phyloP scores from a whole-genome alignment of 2,113 vertebrate genomes.

The Corydoras sp. region DNA sequence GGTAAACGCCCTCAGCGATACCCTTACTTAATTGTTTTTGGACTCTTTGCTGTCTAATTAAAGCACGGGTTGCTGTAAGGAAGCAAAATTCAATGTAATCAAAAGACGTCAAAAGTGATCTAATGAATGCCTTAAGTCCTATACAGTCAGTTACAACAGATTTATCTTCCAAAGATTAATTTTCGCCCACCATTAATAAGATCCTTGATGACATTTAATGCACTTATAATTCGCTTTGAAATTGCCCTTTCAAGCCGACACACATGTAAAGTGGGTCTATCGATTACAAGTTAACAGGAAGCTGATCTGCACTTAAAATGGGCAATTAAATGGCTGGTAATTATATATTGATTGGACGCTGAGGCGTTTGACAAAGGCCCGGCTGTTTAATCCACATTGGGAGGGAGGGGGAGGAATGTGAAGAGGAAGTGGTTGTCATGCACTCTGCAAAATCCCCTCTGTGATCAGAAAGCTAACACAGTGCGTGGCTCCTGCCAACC shows the following conservation, averaged over 20 bases:
- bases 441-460: conserved; percentile 26
- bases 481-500: conserved; percentile 4
- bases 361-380: conserved; percentile 41
- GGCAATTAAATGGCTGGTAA: conserved; percentile 49
- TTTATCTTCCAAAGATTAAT: conserved; percentile 30
- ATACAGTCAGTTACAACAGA: conserved; percentile 27
- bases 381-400: conserved; percentile 36
- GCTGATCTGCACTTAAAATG: conserved; percentile 45
- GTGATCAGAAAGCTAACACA: conserved; percentile 27
- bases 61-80: neutral
- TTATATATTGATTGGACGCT: conserved; percentile 48
- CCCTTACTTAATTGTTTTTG: conserved; percentile 21
- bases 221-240: conserved; percentile 44
- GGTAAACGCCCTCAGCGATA: neutral
- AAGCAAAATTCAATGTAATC: conserved; percentile 12
- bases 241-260: conserved; percentile 38
- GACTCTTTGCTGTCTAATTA: conserved; percentile 1
- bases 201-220: conserved; percentile 45
- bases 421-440: conserved; percentile 39
- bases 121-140: conserved; percentile 23
- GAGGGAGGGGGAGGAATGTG: conserved; percentile 14
- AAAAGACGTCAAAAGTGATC: conserved; percentile 16
- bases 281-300: conserved; percentile 46
- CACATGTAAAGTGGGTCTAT: conserved; percentile 38
- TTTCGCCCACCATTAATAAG: conserved; percentile 34